A percentile compares a stretch with the other conserved stretches of the same genome.
Evolutionary conservation across 2,797 vertebrate genomes (phyloP).

Genomic region (Cynodonichthys magdalenae): DNA sequence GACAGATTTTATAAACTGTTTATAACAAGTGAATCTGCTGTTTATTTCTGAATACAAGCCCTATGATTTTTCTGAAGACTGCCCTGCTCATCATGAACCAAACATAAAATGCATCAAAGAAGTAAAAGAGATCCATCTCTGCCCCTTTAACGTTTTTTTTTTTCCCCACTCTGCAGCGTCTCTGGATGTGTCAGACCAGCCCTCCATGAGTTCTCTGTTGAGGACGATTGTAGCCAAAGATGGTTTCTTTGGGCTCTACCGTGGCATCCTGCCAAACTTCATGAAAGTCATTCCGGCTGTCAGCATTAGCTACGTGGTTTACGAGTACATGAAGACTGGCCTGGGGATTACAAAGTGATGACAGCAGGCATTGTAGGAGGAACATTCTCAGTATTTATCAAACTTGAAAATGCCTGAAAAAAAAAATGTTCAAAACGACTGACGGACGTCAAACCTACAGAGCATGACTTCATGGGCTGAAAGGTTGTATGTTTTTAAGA

Average conservation of each 20-base stretch:
- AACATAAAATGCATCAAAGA: background rate
- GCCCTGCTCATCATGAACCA: background rate
- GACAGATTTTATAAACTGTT: background rate
- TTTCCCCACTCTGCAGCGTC: slow-evolving; percentile 79
- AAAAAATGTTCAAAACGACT: slow-evolving; percentile 14
- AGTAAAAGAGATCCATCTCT: background rate
- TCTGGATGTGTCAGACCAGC: slow-evolving; percentile 85
- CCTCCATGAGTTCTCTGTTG: slow-evolving; percentile 89
- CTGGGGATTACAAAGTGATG: slow-evolving; percentile 86
- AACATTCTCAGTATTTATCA: slow-evolving; percentile 20
- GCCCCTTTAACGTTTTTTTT: slow-evolving; percentile 22
- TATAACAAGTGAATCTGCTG: background rate
- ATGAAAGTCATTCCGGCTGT: slow-evolving; percentile 99
- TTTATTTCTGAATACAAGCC: background rate
- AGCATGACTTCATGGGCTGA: slow-evolving; percentile 46
- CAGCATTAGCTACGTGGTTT: slow-evolving; percentile 98
- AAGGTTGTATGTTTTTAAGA: slow-evolving; percentile 31
- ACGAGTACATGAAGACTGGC: slow-evolving; percentile 94
- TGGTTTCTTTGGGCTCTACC: slow-evolving; percentile 92
- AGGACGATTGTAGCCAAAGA: slow-evolving; percentile 89
- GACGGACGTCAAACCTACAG: slow-evolving; percentile 22
- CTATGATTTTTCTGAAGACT: background rate
- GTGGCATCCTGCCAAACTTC: slow-evolving; percentile 96
- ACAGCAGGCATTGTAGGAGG: slow-evolving; percentile 4
- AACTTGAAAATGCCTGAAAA: slow-evolving; percentile 25